Conservation (phyloP, 2,113 vertebrate species). For the Microcebus ravelobensis region DNA sequence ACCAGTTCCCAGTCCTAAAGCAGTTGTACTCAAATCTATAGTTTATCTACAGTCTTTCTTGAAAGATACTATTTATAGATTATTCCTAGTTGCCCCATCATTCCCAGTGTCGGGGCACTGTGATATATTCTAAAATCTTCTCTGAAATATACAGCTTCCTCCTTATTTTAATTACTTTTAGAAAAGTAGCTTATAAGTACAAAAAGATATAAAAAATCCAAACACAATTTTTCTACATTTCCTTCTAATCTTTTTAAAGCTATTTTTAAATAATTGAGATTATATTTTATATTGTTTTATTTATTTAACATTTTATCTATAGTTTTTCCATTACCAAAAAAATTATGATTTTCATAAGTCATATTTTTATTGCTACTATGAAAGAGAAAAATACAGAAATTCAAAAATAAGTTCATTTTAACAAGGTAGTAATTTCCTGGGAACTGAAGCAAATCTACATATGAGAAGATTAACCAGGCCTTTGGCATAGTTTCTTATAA, state of each 20-base stretch:
- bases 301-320: slow-evolving; percentile 8
- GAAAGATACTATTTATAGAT: background rate
- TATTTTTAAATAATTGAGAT: slow-evolving; percentile 30
- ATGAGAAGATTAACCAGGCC: background rate
- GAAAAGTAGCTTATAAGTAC: slow-evolving; percentile 15
- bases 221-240: background rate
- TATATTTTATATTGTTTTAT: background rate
- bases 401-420: background rate
- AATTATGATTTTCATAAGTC: background rate
- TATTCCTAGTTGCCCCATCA: background rate
- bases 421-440: background rate
- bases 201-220: background rate
- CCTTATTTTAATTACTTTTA: background rate
- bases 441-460: background rate
- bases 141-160: background rate
- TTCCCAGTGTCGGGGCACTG: background rate
- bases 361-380: background rate
- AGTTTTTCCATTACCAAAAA: background rate
- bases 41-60: background rate
- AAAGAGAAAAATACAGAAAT: background rate
- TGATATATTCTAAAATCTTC: background rate
- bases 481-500: background rate
- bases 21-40: background rate
- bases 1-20: background rate
- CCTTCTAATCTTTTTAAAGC: background rate